A percentile compares a stretch with the other conserved stretches of the same genome.
Conservation (phyloP, 30 jellyfish, hydroid and myxozoan genomes). For the Cassiopea andromeda region DNA sequence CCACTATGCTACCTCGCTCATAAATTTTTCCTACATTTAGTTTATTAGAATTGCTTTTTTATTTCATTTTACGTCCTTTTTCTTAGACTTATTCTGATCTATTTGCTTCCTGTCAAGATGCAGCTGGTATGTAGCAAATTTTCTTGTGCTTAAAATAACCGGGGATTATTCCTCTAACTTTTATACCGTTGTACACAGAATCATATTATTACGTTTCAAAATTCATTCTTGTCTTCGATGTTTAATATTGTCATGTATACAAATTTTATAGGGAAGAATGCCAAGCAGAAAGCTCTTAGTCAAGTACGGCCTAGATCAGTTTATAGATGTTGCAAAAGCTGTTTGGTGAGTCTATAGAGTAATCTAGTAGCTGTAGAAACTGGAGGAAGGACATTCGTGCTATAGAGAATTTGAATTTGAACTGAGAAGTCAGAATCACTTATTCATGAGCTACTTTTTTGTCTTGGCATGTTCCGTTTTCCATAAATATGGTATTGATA, state of each 20-base stretch:
- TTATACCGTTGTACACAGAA: too few relatives aligned
- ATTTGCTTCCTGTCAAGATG: constrained; percentile 95
- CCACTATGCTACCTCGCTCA: too few relatives aligned
- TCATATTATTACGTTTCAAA: not conserved
- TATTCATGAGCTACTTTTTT: too few relatives aligned
- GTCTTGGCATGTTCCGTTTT: too few relatives aligned
- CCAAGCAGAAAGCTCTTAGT: constrained; percentile 79
- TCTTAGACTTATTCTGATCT: constrained; percentile 72
- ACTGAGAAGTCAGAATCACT: too few relatives aligned
- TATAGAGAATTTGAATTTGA: too few relatives aligned
- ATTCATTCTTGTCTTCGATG: not conserved
- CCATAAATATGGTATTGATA: too few relatives aligned
- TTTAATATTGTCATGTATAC: not conserved
- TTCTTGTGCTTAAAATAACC: not conserved
- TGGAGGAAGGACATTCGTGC: too few relatives aligned
- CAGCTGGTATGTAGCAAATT: constrained; percentile 64
- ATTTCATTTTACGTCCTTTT: not conserved
- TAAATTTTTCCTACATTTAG: too few relatives aligned
- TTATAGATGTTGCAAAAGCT: constrained; percentile 82
- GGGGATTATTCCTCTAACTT: too few relatives aligned
- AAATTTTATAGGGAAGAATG: constrained; percentile 79
- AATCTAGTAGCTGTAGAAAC: not conserved
- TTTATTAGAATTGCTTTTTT: not conserved
- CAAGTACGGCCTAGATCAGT: constrained; percentile 78
- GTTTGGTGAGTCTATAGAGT: constrained; percentile 54